A percentile compares a stretch with the other conserved stretches of the same genome.
Evolutionary conservation across 2,888 invertebrate species (phyloP).

Genomic region (Drosophila fungiperda): DNA sequence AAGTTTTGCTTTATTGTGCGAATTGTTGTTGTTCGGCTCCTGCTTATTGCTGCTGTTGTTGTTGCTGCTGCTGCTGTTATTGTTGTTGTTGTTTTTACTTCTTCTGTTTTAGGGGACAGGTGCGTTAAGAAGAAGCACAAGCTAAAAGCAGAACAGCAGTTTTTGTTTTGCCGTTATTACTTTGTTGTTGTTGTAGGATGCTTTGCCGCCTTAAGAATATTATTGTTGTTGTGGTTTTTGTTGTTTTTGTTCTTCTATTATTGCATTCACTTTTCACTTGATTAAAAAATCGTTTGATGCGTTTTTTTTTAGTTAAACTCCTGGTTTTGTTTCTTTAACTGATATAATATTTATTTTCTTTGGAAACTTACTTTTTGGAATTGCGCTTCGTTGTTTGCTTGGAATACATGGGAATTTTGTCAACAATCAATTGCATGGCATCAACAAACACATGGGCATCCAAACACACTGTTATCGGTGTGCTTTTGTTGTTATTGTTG

Average conservation of each 20-base stretch:
- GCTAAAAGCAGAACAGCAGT: conserved; percentile 31
- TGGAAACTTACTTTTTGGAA: conserved; percentile 84
- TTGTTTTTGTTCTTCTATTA: conserved; percentile 21
- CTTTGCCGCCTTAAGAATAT: conserved; percentile 49
- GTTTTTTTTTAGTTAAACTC: conserved; percentile 7
- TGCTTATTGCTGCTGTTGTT: conserved; percentile 38
- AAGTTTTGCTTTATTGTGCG: conserved; percentile 75
- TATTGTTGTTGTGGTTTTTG: conserved; percentile 37
- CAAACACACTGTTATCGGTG: conserved; percentile 57
- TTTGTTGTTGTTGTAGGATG: conserved; percentile 37
- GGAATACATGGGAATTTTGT: conserved; percentile 85
- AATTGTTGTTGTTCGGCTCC: conserved; percentile 52
- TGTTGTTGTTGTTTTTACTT: conserved; percentile 39
- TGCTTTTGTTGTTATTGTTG: conserved; percentile 50
- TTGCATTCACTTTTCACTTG: conserved; percentile 39
- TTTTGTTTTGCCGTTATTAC: conserved; percentile 8
- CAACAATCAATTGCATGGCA: conserved; percentile 85
- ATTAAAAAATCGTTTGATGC: conserved; percentile 15
- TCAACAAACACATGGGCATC: conserved; percentile 75
- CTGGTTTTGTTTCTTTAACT: conserved; percentile 13
- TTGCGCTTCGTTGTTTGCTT: conserved; percentile 85
- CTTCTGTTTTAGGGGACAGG: conserved; percentile 39
- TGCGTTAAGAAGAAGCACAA: conserved; percentile 39
- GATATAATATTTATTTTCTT: conserved; percentile 5
- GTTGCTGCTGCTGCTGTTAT: conserved; percentile 31